A percentile compares a stretch with the other conserved stretches of the same genome.
Conservation (phyloP, 2,888 invertebrate species). For the Napeogenes sylphis region DNA sequence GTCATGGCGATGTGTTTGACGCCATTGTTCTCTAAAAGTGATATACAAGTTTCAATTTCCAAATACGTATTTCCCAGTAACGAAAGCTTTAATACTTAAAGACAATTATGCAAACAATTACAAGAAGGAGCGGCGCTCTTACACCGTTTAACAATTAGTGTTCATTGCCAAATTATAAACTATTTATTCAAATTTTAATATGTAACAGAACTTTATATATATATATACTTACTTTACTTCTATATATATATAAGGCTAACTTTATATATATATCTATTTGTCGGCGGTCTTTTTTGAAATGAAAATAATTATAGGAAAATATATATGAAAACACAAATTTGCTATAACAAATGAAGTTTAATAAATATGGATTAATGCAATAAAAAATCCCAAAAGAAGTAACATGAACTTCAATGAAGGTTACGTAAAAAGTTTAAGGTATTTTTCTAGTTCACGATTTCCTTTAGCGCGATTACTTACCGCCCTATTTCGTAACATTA, state of each 20-base stretch:
- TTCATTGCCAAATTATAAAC: constrained; percentile 5
- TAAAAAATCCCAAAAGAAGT: too few relatives aligned
- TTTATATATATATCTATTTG: too few relatives aligned
- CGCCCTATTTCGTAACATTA: constrained; percentile 31
- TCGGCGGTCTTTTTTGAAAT: too few relatives aligned
- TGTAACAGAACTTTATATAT: too few relatives aligned
- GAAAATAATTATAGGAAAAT: too few relatives aligned
- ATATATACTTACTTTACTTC: too few relatives aligned
- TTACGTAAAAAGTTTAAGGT: constrained; percentile 11
- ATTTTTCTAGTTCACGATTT: constrained; percentile 26
- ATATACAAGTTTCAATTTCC: neutral
- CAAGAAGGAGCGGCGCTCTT: constrained; percentile 11
- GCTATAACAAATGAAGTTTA: too few relatives aligned
- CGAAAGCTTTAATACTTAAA: constrained; percentile 14
- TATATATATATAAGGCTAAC: too few relatives aligned
- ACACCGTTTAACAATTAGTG: constrained; percentile 36
- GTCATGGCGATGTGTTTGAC: neutral
- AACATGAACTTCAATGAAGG: neutral
- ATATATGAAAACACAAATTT: too few relatives aligned
- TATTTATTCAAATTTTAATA: neutral
- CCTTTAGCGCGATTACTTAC: constrained; percentile 19
- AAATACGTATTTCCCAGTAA: constrained; percentile 17
- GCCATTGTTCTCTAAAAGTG: neutral
- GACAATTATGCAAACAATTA: constrained; percentile 26
- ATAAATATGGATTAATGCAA: too few relatives aligned